Evolutionary conservation across 2,797 vertebrate genomes (phyloP).

Genomic region (Sebastes matsubarae): DNA sequence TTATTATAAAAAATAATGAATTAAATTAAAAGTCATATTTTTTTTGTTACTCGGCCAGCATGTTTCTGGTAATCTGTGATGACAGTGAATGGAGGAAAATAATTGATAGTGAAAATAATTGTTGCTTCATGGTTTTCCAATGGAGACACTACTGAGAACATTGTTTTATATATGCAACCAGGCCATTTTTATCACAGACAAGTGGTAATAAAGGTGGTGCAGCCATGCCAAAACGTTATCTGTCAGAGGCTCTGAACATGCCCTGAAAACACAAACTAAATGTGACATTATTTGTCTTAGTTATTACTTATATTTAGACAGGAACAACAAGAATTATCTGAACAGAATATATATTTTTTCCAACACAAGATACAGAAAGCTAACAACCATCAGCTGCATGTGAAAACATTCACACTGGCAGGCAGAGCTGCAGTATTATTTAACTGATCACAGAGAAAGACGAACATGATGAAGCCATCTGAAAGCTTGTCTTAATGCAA

Average conservation of each 20-base stretch:
- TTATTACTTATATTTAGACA: neutral
- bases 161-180: neutral
- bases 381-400: neutral
- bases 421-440: neutral
- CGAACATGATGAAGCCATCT: constrained; percentile 9
- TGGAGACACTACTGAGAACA: neutral
- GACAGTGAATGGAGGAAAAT: neutral
- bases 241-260: neutral
- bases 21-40: too few relatives aligned
- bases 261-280: neutral
- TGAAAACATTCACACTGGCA: neutral
- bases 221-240: neutral
- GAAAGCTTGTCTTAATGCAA: constrained; percentile 12
- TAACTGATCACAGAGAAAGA: constrained; percentile 20
- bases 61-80: neutral
- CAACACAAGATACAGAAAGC: neutral
- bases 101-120: neutral
- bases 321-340: too few relatives aligned
- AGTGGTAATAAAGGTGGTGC: neutral
- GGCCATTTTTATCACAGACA: neutral
- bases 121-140: neutral
- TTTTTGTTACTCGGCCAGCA: too few relatives aligned
- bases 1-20: neutral
- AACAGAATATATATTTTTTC: neutral
- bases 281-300: neutral